Percentiles rank a stretch among this genome's conserved stretches.
Evolutionary conservation across 2,113 vertebrate species (phyloP).

Genomic region (Oncorhynchus mykiss): DNA sequence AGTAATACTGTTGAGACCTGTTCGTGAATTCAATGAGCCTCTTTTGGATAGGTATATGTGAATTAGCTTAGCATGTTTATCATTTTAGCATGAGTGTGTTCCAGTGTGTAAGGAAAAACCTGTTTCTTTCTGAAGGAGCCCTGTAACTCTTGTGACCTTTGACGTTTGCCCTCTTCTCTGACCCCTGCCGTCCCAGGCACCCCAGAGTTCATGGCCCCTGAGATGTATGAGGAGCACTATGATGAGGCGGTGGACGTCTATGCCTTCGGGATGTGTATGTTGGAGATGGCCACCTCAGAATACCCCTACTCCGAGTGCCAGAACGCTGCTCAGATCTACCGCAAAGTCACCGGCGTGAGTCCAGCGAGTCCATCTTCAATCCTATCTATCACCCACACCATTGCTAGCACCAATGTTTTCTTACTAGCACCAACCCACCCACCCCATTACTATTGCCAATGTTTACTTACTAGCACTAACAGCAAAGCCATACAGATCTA

Average conservation of each 20-base stretch:
- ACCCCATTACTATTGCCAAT: not conserved
- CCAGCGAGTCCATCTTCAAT: conserved; percentile 35
- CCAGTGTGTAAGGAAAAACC: too few relatives aligned
- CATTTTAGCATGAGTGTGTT: too few relatives aligned
- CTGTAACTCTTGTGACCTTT: too few relatives aligned
- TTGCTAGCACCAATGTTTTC: too few relatives aligned
- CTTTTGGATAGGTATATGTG: too few relatives aligned
- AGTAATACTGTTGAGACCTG: too few relatives aligned
- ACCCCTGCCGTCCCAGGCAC: conserved; percentile 79
- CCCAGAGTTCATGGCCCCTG: conserved; percentile 97
- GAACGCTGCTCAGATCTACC: conserved; percentile 98
- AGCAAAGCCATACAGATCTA: not conserved
- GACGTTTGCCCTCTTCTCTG: not conserved
- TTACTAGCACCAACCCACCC: too few relatives aligned
- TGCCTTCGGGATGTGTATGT: conserved; percentile 98
- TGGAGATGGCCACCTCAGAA: conserved; percentile 99
- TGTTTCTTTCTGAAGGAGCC: too few relatives aligned
- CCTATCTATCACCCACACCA: not conserved
- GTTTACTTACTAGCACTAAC: not conserved
- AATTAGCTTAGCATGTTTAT: too few relatives aligned
- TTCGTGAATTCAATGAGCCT: too few relatives aligned
- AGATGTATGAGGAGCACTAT: conserved; percentile 99
- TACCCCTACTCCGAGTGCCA: conserved; percentile 99
- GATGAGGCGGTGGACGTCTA: conserved; percentile 96
- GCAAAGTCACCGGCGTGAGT: conserved; percentile 98